Base-by-base conservation (phyloP, 2,888 invertebrate species). In the Malthinus flaveolus region DNA sequence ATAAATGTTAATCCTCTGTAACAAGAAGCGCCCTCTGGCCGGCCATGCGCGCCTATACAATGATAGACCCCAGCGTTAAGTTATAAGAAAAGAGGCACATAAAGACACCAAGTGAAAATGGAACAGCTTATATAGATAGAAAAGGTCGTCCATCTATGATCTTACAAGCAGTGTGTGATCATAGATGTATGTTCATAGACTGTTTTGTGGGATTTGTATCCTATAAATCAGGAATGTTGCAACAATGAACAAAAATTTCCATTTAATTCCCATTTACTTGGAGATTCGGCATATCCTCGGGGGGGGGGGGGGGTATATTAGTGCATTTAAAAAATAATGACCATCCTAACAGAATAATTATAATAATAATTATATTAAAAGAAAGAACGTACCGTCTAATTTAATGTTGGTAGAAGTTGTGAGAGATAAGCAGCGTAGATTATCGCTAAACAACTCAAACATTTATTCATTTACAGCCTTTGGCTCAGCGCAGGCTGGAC, bases 131-230 rank as follows among this genome's bases (percentile, higher is more conserved):
- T 23, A 15, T 42, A 7, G 15, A 42, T 23, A 42, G 42, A 11
- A 42, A 42, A 42, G 42, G 23, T 23, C 23, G 23, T 7, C 42
- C 13, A 12, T 42, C 12, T 11, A 42, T 42, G 13, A 15, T 42
- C 7, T 42, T 42, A 11, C 42, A 42, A 42, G 42, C 4, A n/a
- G 12, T 42, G 7, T 42, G 42, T 11, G 42, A 42, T 42, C 15
- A 42, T 8, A 42, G 23, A 12, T 42, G 42, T n/a, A 13, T 15
- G 23, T 42, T 42, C 12, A 42, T 42, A 42, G 42, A 42, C 13
- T 15, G 13, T 42, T 42, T 42, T 42, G 42, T 42, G 42, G 42
- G 15, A 8, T 42, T 15, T 11, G 42, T 42, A n/a, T 42, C 15
- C n/a, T 42, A 7, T 1, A 42, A 42, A 15, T 42, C 42, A 36